Evolutionary conservation across 2,888 invertebrate genomes (phyloP), one percentile per base, ranked within the genome.

Genomic region (Spisula subtruncata): DNA sequence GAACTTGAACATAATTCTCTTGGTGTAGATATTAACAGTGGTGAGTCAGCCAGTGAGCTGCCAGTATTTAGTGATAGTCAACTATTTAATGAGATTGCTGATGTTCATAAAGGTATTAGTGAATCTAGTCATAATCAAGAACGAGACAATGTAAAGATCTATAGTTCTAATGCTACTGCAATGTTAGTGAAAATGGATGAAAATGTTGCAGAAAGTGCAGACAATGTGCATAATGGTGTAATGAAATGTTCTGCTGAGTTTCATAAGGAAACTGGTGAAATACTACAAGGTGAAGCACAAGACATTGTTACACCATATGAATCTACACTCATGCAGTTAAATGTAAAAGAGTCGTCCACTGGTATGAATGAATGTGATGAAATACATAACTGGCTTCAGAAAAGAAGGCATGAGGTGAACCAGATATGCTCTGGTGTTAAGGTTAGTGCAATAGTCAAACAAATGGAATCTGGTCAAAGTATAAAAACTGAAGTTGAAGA

Each of bases 371-470:
- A 32, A 75, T 35, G 32, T 35, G 75, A 51, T 20, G 85, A 85
- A 51, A 35, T 85, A 48, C 25, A 54, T n/a, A 25, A 48, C 14
- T 56, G 79, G 46, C 35, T 85, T n/a, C 82, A 87, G 75, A 48
- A 82, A 16, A 51, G 81, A 35, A 82, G 81, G 12, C 4, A 29
- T 82, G 83, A 87, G 35, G 35, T 83, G 14, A 25, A 25, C 12
- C 71, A 66, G 18, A 25, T 83, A 14, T 83, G 83, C 18, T 54
- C 51, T 56, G 32, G 54, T 51, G 75, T 87, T 46, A 71, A 82
- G 56, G 87, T 87, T 75, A 83, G 87, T 87, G 87, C 56, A 66
- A 87, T 83, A 10, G 83, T 87, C 10, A 87, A 54, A 54, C 46
- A 54, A 12, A 75, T 81, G 82, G 87, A 87, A 83, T 75, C 32